Evolutionary conservation across 2,888 invertebrate genomes (phyloP), one percentile per base, ranked within the genome.

Genomic region (Drosophila atripex): DNA sequence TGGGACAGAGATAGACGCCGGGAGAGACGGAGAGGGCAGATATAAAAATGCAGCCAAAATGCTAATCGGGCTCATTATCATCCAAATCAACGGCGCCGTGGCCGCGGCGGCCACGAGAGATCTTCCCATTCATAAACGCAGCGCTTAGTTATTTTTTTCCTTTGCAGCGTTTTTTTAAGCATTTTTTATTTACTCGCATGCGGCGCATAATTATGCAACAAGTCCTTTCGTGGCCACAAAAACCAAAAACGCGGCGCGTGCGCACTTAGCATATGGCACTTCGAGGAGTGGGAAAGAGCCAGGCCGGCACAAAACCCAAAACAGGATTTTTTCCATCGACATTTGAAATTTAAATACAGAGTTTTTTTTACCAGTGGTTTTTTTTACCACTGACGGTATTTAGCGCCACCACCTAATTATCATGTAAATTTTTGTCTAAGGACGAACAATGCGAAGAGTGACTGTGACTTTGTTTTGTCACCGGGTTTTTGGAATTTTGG

Each of bases 1-100:
- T 28, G 69, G 41, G 52, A 35, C 46, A 66, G 73, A 63, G 54
- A 58, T 47, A 28, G 52, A 18, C 14, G 30, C 9, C 7, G 39
- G 12, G 39, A 25, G 18, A 21, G 21, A n/a, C 21, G 11, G 41
- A 60, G 25, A 23, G 35, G 35, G 25, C 41, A 35, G 16, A 59
- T 51, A 52, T 70, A 75, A 80, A 83, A 78, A 69, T 84, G 84
- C 87, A 84, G 70, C 66, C 80, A 71, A 89, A 89, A 88, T 88
- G 89, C 85, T 89, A 89, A 88, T 86, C 88, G 71, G 51, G 80
- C 82, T 89, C 89, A 88, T 88, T 88, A 88, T 86, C 87, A 89
- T 74, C 84, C 64, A 77, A 88, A 88, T 80, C 83, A 86, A 75
- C 80, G 68, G 63, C 72, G 69, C 45, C 65, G 46, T n/a, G 25